Evolutionary conservation across 2,797 vertebrate species (phyloP), one percentile per base, ranked within the genome.

Genomic region (Melanogrammus aeglefinus): DNA sequence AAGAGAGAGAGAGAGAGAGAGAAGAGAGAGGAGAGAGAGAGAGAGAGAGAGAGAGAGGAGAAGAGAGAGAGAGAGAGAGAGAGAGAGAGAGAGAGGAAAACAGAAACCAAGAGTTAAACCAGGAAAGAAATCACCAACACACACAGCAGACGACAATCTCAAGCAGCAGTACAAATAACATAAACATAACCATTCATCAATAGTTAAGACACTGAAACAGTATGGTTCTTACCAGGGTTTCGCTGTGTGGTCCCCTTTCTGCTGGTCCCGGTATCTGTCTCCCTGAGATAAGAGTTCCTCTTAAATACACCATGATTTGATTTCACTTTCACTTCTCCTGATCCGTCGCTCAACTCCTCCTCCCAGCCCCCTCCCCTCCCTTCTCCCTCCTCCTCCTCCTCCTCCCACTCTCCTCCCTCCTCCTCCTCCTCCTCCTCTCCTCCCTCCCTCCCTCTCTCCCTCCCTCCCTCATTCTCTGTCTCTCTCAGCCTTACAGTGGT

Each of bases 311-410:
- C 86, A 84, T 44, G 41, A 81, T 85, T 88, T 89, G 66, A 89
- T 95, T 95, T 95, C 94, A 94, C 94, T 95, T 95, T 95, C 94
- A 93, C 92, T 95, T 95, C 92, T 93, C 89, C 89, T 78, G 80
- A 77, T 57, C 38, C 16, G 35, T 21, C n/a, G 29, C 79, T 77
- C 72, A 76, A 78, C 80, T 81, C 80, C 79, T 81, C 80, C 79
- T 82, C 79, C 76, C 10, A 44, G n/a, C n/a, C n/a, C 66, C 71
- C 76, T 47, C 36, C 33, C 88, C 83, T 57, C 9, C 63, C n/a
- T n/a, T n/a, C n/a, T n/a, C n/a, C n/a, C 76, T 33, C 47, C 29
- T 31, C 41, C 80, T 82, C 80, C 88, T 31, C 88, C 88, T 86
- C 86, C 88, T 84, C 66, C 9, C 63, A 47, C 73, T 29, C 51